Base-by-base conservation (phyloP, 1,140 invertebrate species). In the Teleopsis dalmanni region DNA sequence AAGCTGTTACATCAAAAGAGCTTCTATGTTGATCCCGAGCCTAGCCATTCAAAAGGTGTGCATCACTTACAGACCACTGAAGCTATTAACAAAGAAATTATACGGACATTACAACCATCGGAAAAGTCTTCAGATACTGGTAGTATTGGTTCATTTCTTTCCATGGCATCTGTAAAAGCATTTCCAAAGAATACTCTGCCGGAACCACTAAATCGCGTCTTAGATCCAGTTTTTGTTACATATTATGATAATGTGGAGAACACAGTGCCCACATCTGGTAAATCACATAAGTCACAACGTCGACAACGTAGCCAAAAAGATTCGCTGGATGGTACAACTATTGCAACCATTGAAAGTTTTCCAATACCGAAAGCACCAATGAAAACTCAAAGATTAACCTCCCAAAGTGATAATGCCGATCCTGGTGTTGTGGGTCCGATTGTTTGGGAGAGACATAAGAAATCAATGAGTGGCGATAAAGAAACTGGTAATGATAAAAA, bases 401-500 rank as follows among this genome's bases (percentile, higher is more conserved):
- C 65, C 25, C 66, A 70, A 47, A 69, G 67, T 58, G 66, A 70
- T 49, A 65, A 67, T 55, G 61, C 68, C 55, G 87, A 90, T 74
- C 85, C 87, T 1, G 87, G 87, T n/a, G 81, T 88, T n/a, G 76
- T 89, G 21, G 85, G 86, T 0, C 87, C 87, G 0, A 71, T 87
- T 35, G 85, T 88, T 3, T 90, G 86, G 86, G 81, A 87, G 64
- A 62, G 85, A 37, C 83, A 85, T 59, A 76, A 76, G 52, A 72
- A 79, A 57, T 62, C 70, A 11, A 16, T 62, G 35, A 58, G 57
- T 73, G 55, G 52, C 25, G 58, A 33, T 4, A 57, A 47, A 55
- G 60, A 45, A 56, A 58, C 19, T 16, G 60, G 61, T 62, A 61
- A 65, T 63, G 45, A n/a, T n/a, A n/a, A n/a, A n/a, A n/a, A n/a